Base-by-base conservation (phyloP, 2,113 vertebrate species). In the Halichoeres trimaculatus region DNA sequence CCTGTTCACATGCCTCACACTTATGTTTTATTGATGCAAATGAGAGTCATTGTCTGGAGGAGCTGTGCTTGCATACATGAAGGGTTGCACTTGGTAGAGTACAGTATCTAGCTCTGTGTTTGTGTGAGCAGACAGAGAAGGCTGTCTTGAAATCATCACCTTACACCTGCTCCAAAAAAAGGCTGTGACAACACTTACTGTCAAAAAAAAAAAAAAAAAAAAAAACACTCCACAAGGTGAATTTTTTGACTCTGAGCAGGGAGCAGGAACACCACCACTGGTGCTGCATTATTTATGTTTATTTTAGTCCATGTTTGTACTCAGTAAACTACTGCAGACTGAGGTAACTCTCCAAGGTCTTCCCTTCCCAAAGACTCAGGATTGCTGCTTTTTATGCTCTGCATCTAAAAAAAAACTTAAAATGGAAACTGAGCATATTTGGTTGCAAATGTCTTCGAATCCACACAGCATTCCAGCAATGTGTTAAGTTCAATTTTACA, bases 11-110 rank as follows among this genome's bases (percentile, higher is more conserved):
- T 72, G 9, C 35, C 35, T 55, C 48, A 20, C 22, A 52, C 66
- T 61, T 38, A 45, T 78, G 68, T 41, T 69, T 83, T 84, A 84
- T 84, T 81, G 60, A 81, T 70, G 24, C 47, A 56, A 23, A 65
- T 70, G 41, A 19, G 8, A 63, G 50, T 70, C 60, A 74, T 63
- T 60, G 70, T 84, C 57, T 75, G 47, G 26, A 68, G 61, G 41
- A 59, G 78, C 70, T 40, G 34, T 23, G 38, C 19, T 50, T 36
- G 57, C 47, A 69, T 41, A 64, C 52, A 24, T 47, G 38, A 23
- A 55, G 41, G 30, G 50, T 5, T 57, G 50, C 8, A 52, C 58
- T 58, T 43, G 38, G 22, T 63, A 23, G 61, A 59, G 50, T 56
- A 20, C 26, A 30, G 30, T 30, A 76, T 38, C 20, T 9, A 35